Conservation (phyloP, 2,888 invertebrate genomes). For the Sarcophaga subvicina region DNA sequence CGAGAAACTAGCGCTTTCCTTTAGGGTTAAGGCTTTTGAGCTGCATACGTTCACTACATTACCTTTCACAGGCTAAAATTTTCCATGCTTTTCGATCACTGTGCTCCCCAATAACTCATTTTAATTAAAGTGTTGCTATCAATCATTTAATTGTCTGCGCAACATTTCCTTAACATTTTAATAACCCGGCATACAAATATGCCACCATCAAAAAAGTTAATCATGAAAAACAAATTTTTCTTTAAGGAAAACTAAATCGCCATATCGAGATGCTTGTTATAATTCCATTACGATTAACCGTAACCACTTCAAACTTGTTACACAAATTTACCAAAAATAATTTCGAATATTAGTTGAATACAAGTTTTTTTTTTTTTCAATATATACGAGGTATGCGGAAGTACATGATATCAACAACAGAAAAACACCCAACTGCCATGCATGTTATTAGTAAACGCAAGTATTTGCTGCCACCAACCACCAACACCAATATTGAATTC, state of each 20-base stretch:
- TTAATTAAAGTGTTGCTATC: no score
- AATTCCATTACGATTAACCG: background rate
- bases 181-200: conserved; percentile 35
- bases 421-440: conserved; percentile 19
- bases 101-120: no score
- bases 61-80: no score
- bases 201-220: background rate
- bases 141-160: no score
- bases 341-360: no score
- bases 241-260: background rate
- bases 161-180: conserved; percentile 35
- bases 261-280: conserved; percentile 26
- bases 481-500: conserved; percentile 27
- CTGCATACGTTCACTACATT: no score
- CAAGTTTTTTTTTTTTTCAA: no score
- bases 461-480: background rate
- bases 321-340: conserved; percentile 25
- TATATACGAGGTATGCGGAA: conserved; percentile 35
- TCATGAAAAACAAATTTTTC: conserved; percentile 5
- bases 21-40: no score
- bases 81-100: no score
- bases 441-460: conserved; percentile 36
- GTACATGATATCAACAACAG: conserved; percentile 3
- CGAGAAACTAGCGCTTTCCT: no score
- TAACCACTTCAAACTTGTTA: background rate